Evolutionary conservation across 2,113 vertebrate genomes (phyloP).

Genomic region (Meriones unguiculatus): DNA sequence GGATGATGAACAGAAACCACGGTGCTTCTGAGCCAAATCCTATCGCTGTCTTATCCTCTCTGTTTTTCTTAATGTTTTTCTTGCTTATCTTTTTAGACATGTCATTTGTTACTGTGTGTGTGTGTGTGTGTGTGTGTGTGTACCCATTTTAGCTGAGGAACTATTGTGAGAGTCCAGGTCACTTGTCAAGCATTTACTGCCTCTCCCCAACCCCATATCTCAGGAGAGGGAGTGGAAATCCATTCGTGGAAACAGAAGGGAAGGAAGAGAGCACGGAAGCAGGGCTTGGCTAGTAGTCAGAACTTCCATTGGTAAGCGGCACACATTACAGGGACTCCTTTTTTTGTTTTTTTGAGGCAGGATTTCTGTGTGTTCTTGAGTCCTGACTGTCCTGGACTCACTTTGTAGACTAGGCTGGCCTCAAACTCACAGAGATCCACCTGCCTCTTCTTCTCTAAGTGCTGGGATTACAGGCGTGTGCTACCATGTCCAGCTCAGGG

Average conservation of each 20-base stretch:
- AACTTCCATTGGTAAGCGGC: too few species aligned
- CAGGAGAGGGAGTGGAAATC: background rate
- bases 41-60: background rate
- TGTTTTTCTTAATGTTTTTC: background rate
- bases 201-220: background rate
- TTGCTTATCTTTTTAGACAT: background rate
- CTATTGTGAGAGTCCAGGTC: background rate
- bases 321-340: too few species aligned
- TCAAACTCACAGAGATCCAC: too few species aligned
- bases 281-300: background rate
- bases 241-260: background rate
- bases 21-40: background rate
- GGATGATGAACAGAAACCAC: fast-evolving
- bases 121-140: too few species aligned
- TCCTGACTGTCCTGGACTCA: too few species aligned
- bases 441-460: too few species aligned
- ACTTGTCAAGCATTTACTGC: background rate
- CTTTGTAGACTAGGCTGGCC: too few species aligned
- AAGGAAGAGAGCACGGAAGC: background rate
- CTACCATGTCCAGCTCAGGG: too few species aligned
- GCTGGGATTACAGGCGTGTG: too few species aligned
- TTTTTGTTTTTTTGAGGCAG: too few species aligned
- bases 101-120: background rate
- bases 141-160: background rate
- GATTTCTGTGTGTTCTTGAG: too few species aligned